Percentiles rank a stretch among this genome's conserved stretches.
Conservation (phyloP, 2,797 vertebrate genomes). For the Esox lucius region DNA sequence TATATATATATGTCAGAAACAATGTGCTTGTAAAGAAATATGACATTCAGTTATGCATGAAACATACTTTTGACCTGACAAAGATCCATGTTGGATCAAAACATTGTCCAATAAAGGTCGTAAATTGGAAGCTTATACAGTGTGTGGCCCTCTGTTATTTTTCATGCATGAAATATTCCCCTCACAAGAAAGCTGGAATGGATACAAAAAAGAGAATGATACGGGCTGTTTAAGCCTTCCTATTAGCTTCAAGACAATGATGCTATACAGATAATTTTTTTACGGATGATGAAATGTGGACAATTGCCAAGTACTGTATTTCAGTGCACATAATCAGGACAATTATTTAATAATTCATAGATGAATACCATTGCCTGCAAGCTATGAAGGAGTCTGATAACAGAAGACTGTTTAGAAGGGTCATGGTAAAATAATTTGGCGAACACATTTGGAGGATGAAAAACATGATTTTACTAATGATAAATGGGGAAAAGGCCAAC, state of each 20-base stretch:
- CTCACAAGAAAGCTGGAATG: not conserved
- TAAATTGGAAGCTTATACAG: too few species aligned
- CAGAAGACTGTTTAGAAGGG: not conserved
- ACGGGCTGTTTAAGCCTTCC: not conserved
- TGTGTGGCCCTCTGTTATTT: not conserved
- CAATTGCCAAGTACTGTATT: not conserved
- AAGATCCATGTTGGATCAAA: too few species aligned
- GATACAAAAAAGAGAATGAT: not conserved
- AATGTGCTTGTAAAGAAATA: not conserved
- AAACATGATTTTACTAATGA: not conserved
- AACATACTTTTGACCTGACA: too few species aligned
- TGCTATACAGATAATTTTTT: not conserved
- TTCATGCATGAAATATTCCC: constrained; percentile 1
- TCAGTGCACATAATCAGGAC: constrained; percentile 7
- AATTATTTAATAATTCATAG: constrained; percentile 29
- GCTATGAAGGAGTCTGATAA: constrained; percentile 2
- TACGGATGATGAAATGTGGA: constrained; percentile 1
- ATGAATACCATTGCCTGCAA: constrained; percentile 12
- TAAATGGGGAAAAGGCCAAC: not conserved
- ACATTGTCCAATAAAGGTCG: too few species aligned
- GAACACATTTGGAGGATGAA: not conserved
- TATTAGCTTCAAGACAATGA: not conserved
- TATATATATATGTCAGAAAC: not conserved
- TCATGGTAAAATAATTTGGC: not conserved
- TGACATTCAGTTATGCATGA: not conserved